Base-by-base conservation (phyloP, 2,113 vertebrate genomes). In the Oncorhynchus keta region DNA sequence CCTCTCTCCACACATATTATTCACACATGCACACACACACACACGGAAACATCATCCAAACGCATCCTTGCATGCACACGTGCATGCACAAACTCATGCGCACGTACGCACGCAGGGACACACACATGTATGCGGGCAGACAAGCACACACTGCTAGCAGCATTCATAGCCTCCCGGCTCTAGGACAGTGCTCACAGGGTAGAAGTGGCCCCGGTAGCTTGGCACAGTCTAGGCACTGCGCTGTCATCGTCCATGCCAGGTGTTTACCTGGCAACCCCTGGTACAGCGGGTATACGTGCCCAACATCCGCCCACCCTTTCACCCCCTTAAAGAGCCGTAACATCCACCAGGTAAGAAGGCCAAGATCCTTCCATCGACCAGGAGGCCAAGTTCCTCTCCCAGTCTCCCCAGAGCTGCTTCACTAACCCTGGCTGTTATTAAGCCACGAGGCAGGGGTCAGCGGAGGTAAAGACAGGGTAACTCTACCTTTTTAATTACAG, bases 401-500 rank as follows among this genome's bases (percentile, higher is more conserved):
- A 75, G 79, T 79, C 82, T 89, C 82, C 85, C 85, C 69, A 55
- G 86, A 88, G 86, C 73, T 74, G 70, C 74, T 79, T 79, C 77
- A 32, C 80, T 77, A 79, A 85, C 81, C 72, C 70, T 7, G 35
- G 86, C 67, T 75, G 82, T 14, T 8, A 76, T 69, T 49, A 78
- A 81, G 79, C 73, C 71, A 61, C 64, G 57, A 73, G 81, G 76
- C 75, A 45, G n/a, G 74, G 82, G 83, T 85, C 84, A 86, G 76
- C 26, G 57, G 77, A 85, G 85, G 83, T 87, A 89, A 86, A 72
- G 57, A 79, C 74, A 78, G 85, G 80, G 86, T 87, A 91, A 89
- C 80, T 79, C 77, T 79, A 87, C 81, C 84, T 84, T 87, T 90
- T 89, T 88, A 45, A 88, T 88, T 90, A 86, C 70, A 77, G 83